Evolutionary conservation across 2,797 vertebrate genomes (phyloP).

Genomic region (Uromys caudimaculatus): DNA sequence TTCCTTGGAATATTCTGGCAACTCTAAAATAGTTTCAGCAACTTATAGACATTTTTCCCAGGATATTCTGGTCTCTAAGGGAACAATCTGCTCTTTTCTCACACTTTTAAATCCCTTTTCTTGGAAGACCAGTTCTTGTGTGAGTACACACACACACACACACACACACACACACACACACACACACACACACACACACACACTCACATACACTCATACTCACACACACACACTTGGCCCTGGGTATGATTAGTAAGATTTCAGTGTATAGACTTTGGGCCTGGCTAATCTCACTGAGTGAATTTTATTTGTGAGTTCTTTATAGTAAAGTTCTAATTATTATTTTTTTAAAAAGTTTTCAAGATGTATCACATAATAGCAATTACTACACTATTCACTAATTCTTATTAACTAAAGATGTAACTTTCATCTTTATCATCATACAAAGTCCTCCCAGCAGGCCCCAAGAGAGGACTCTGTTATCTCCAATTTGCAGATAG

Average conservation of each 20-base stretch:
- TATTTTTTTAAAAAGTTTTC: background rate
- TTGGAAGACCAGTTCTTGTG: slow-evolving; percentile 56
- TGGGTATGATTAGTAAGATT: background rate
- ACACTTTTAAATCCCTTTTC: slow-evolving; percentile 62
- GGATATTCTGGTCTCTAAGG: slow-evolving; percentile 67
- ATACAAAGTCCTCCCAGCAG: background rate
- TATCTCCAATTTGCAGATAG: background rate
- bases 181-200: background rate
- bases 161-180: background rate
- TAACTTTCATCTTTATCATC: background rate
- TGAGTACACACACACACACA: background rate
- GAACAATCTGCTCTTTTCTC: slow-evolving; percentile 70
- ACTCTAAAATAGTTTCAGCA: slow-evolving; percentile 55
- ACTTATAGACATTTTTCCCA: slow-evolving; percentile 78
- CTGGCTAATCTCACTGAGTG: background rate
- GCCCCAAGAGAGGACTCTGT: background rate
- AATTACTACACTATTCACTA: background rate
- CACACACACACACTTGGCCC: background rate
- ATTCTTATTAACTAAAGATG: background rate
- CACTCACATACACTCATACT: background rate
- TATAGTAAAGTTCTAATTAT: background rate
- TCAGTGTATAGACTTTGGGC: background rate
- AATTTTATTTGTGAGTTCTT: background rate
- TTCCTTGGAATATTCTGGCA: slow-evolving; percentile 69
- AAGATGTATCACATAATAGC: slow-evolving; percentile 11